Percentiles rank a stretch among this genome's conserved stretches.
Evolutionary conservation across 1,140 invertebrate genomes (phyloP).

Genomic region (Conus ventricosus): DNA sequence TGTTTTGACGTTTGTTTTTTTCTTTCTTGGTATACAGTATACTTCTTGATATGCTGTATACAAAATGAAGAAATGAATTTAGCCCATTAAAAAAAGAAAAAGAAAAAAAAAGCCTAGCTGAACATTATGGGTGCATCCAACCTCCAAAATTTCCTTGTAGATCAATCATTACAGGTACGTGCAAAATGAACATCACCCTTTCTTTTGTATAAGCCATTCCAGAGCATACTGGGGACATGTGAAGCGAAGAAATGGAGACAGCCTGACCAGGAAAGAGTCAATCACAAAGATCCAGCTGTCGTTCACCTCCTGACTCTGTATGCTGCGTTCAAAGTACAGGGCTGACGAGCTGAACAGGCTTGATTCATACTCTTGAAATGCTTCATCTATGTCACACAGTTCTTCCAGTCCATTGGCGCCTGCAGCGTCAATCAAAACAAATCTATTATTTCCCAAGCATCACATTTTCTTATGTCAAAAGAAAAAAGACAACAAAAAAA

Average conservation of each 20-base stretch:
- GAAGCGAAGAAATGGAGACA: slow-evolving; percentile 91
- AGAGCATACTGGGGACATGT: slow-evolving; percentile 90
- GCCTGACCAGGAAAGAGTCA: slow-evolving; percentile 85
- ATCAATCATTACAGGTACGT: too few relatives aligned
- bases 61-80: too few relatives aligned
- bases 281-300: slow-evolving; percentile 85
- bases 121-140: too few relatives aligned
- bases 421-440: slow-evolving; percentile 48
- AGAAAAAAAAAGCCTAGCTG: too few relatives aligned
- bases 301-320: slow-evolving; percentile 86
- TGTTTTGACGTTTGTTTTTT: too few relatives aligned
- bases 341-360: slow-evolving; percentile 85
- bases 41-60: too few relatives aligned
- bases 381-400: slow-evolving; percentile 82
- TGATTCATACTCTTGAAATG: slow-evolving; percentile 84
- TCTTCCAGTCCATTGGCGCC: slow-evolving; percentile 87
- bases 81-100: too few relatives aligned
- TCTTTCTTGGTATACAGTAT: too few relatives aligned
- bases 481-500: neutral
- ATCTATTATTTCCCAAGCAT: neutral
- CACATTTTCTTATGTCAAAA: neutral
- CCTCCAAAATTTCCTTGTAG: too few relatives aligned
- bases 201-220: slow-evolving; percentile 92
- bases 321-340: slow-evolving; percentile 86
- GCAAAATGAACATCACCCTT: slow-evolving; percentile 23